These are phyloP conservation scores for Lophochroa leadbeateri DNA, from an alignment of 2,113 vertebrate species.

Conservation along the genomic window DNA sequence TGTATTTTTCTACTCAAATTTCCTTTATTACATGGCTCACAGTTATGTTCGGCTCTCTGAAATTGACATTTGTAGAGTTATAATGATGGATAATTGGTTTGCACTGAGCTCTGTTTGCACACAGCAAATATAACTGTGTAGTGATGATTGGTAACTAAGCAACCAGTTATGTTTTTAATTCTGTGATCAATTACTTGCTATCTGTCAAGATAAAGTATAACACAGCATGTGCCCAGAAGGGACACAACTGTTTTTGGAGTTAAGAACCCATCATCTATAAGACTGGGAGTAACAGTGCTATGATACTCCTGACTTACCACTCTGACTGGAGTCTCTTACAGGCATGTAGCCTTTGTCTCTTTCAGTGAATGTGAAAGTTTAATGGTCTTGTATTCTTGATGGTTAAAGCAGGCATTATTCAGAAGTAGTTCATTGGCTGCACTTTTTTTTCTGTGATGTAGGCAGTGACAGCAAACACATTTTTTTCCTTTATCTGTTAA, in stretches of 20 bases:
- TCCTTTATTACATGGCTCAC: background rate
- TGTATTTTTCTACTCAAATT: background rate
- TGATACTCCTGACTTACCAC: background rate
- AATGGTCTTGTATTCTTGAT: background rate
- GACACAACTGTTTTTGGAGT: background rate
- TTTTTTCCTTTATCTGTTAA: background rate
- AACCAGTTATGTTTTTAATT: conserved; percentile 57
- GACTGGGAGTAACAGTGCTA: background rate
- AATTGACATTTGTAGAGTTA: background rate
- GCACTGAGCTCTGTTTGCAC: conserved; percentile 39
- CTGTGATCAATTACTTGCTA: conserved; percentile 48
- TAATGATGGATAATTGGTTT: conserved; percentile 53
- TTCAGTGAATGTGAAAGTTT: background rate
- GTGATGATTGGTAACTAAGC: conserved; percentile 54
- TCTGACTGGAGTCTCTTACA: background rate
- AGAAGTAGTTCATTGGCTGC: background rate
- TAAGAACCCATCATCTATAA: background rate
- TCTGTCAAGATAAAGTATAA: conserved; percentile 27
- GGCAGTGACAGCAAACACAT: background rate
- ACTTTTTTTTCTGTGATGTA: background rate
- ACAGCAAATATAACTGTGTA: conserved; percentile 6
- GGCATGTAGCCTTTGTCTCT: background rate
- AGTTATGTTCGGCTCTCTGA: conserved; percentile 11
- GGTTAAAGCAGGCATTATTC: background rate
- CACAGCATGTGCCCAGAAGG: background rate